A percentile compares a stretch with the other conserved stretches of the same genome.
These are phyloP conservation scores for Andrena trimmerana DNA, from an alignment of 2,888 invertebrate species.

Conservation along the genomic window DNA sequence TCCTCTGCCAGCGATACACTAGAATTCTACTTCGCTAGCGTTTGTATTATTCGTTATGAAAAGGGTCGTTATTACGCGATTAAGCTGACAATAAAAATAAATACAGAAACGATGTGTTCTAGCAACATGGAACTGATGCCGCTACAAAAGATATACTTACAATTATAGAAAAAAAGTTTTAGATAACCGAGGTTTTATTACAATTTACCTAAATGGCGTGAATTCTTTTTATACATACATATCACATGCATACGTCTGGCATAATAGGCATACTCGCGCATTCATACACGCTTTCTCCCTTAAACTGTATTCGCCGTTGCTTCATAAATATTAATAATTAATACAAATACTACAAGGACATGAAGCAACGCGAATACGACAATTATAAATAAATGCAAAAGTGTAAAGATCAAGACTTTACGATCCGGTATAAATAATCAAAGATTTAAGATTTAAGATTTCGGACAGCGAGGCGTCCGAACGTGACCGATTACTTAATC, in stretches of 20 bases:
- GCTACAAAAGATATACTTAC: conserved; percentile 62
- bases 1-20: conserved; percentile 44
- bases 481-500: conserved; percentile 30
- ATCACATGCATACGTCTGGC: conserved; percentile 55
- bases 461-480: conserved; percentile 39
- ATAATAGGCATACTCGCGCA: conserved; percentile 42
- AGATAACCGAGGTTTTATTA: conserved; percentile 65
- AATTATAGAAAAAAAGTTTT: conserved; percentile 60
- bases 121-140: conserved; percentile 55
- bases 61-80: conserved; percentile 49
- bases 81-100: conserved; percentile 69
- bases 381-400: conserved; percentile 70
- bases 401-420: conserved; percentile 38
- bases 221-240: conserved; percentile 66
- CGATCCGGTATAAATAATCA: conserved; percentile 46
- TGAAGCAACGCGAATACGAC: conserved; percentile 59
- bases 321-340: conserved; percentile 59
- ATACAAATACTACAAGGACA: conserved; percentile 64
- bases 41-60: conserved; percentile 61
- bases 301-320: conserved; percentile 37
- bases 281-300: conserved; percentile 35
- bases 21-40: conserved; percentile 45
- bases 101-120: conserved; percentile 64
- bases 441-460: conserved; percentile 38
- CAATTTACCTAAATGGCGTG: conserved; percentile 68